Evolutionary conservation across 2,797 vertebrate genomes (phyloP), one percentile per base, ranked within the genome.

Genomic region (Cuniculus paca): DNA sequence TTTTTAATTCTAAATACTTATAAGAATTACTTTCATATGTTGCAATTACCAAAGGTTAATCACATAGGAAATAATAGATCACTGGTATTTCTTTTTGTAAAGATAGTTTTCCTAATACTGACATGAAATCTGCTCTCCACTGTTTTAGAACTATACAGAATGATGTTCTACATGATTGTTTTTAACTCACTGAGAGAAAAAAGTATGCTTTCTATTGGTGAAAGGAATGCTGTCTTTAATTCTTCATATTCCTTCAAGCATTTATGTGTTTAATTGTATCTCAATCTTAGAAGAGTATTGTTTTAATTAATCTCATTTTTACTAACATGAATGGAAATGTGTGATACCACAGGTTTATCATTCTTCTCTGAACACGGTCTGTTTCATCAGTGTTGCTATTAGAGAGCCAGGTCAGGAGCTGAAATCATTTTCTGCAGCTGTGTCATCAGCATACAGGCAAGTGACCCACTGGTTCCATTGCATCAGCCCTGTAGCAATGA

Each of bases 11-110:
- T 84, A 87, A 58, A 63, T 28, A 84, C 61, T 75, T 70, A 5
- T 54, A 70, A 45, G n/a, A 90, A 92, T 28, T 61, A 61, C 13
- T 92, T 93, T 91, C n/a, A 83, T 31, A 17, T 74, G 90, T 95
- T 92, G 92, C 19, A 88, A 34, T 72, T 60, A 77, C 6, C 42
- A 61, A 13, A 88, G 5, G 0, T 84, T 84, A 90, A 81, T 70
- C 52, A 28, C 36, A 77, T 80, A 36, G 45, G 24, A 10, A 12
- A 65, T 90, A 94, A 68, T 5, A 78, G 26, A 72, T 4, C 11
- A 45, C 5, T 54, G 36, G 0, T 77, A 6, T 72, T 70, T 52
- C 31, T 2, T 61, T 68, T 45, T 77, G 22, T 1, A 56, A 91
- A 39, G 0, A 42, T 83, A 34, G 24, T 85, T 48, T 74, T 84